Percentiles rank a stretch among this genome's conserved stretches.
Evolutionary conservation across 1,140 invertebrate species (phyloP).

Genomic region (Potamilus streckersoni): DNA sequence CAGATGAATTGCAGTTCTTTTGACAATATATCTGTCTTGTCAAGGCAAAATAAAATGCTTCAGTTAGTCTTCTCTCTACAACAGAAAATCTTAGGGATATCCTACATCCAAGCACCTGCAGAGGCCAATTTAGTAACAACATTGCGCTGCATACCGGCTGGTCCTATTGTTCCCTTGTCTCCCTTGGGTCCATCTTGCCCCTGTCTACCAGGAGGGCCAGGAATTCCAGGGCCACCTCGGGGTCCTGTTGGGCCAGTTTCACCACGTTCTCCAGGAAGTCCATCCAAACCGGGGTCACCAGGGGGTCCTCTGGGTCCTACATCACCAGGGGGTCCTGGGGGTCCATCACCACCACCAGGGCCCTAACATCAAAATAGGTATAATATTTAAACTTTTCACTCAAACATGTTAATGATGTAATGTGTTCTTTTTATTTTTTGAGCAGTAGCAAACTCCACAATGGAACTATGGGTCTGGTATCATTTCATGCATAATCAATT

Average conservation of each 20-base stretch:
- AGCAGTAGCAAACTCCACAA: no score
- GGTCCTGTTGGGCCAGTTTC: conserved; percentile 41
- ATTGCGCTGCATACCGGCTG: conserved; percentile 19
- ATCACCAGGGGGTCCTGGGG: conserved; percentile 44
- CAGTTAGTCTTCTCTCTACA: no score
- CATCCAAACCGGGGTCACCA: conserved; percentile 53
- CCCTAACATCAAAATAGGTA: conserved; percentile 23
- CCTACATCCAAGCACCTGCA: no score
- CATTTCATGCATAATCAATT: no score
- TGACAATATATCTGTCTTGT: no score
- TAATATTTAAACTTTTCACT: not conserved
- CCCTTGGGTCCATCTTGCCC: conserved; percentile 44
- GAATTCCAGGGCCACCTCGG: conserved; percentile 38
- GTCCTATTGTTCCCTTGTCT: conserved; percentile 39
- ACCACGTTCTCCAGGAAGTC: conserved; percentile 52
- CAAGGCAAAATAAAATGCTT: no score
- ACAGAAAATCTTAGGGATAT: no score
- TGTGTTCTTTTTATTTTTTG: not conserved
- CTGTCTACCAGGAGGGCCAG: conserved; percentile 45
- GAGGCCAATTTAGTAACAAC: no score
- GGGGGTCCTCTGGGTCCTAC: conserved; percentile 43
- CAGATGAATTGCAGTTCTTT: no score
- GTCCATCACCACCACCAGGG: conserved; percentile 47
- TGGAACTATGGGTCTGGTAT: no score
- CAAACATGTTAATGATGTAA: not conserved